Base-by-base conservation (phyloP, 2,888 invertebrate species). In the Campaea margaritaria region DNA sequence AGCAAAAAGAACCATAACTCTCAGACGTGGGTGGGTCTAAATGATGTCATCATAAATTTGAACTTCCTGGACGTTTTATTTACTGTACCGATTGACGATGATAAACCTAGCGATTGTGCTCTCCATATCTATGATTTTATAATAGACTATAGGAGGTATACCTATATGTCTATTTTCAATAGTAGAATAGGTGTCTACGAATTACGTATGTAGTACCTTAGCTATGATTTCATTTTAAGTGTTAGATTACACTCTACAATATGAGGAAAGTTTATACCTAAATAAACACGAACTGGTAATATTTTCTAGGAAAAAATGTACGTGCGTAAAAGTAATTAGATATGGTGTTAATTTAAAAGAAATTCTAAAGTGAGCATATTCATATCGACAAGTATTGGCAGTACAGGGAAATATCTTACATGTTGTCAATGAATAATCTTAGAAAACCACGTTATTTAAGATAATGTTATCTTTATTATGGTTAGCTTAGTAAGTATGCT, bases 251-350 rank as follows among this genome's bases (percentile, higher is more conserved):
- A 11, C 34, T 36, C 12, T 36, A 36, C 12, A 36, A n/a, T 12
- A n/a, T 34, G 34, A 2, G 36, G 34, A 34, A 34, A 3, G 11
- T 34, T 21, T 21, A 21, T 21, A 31, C 31, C 31, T 7, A 31
- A 31, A 31, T 31, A 31, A 31, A 31, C 14, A 14, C 39, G 14
- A 11, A 16, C 10, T 42, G 16, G 16, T 16, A 16, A 38, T 12
- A 21, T 28, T 12, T 54, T 46, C 46, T 31, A 54, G 28, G 38
- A 31, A 56, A 49, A 36, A 27, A 45, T 11, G 38, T 16, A 56
- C 56, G 56, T 56, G 56, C 15, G 21, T 41, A 39, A 7, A 41
- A 12, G 15, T 50, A 57, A 57, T 46, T 51, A 50, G 50, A 51
- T 34, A 46, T 16, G 28, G 2, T 13, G 2, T 16, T 47, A 2